phyloP scores from a whole-genome alignment of 2,888 invertebrate species.

The Patella pellucida region DNA sequence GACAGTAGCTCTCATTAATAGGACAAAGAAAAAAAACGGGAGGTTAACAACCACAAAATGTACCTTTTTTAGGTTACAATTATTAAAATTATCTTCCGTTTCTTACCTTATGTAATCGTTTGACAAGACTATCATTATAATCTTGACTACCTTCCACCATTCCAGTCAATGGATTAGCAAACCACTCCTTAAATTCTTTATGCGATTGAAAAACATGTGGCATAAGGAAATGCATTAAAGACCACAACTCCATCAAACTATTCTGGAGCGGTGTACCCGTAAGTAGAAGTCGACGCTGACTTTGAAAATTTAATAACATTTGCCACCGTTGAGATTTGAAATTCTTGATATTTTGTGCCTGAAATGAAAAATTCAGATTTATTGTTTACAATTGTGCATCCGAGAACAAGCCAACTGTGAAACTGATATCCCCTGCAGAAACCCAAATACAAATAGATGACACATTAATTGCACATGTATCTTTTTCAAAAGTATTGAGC shows the following conservation, averaged over 20 bases:
- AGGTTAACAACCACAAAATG: too few species aligned
- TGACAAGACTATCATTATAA: constrained; percentile 90
- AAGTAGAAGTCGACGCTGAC: constrained; percentile 82
- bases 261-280: constrained; percentile 99
- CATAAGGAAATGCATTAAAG: constrained; percentile 98
- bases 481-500: too few species aligned
- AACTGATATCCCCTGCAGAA: too few species aligned
- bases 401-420: not conserved
- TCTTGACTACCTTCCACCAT: constrained; percentile 95
- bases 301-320: constrained; percentile 93
- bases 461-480: too few species aligned
- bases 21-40: too few species aligned
- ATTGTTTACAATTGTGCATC: not conserved
- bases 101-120: constrained; percentile 85
- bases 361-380: constrained; percentile 25
- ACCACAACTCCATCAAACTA: constrained; percentile 97
- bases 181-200: constrained; percentile 95
- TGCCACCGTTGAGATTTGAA: constrained; percentile 99
- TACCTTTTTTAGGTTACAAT: too few species aligned
- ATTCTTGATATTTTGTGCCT: constrained; percentile 99
- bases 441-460: too few species aligned
- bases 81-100: too few species aligned
- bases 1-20: not conserved
- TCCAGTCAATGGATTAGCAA: constrained; percentile 95
- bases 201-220: constrained; percentile 86